Evolutionary conservation across 2,888 invertebrate species (phyloP), one percentile per base, ranked within the genome.

Genomic region (Abscondita cerata): DNA sequence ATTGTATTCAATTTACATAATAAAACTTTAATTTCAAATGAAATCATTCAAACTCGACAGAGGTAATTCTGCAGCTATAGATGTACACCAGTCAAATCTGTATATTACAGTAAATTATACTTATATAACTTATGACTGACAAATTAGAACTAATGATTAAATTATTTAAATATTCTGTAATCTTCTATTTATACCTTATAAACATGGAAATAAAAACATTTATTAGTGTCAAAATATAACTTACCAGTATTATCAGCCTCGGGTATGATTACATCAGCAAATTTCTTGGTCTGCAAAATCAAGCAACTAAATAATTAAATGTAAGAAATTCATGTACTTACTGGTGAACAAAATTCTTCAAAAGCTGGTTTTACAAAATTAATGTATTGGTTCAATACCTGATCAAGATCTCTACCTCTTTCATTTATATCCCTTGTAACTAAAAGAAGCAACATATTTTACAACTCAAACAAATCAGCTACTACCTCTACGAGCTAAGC

Each of bases 331-430:
- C 4, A 16, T 52, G 16, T 4, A 85, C 88, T 87, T 83, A 95
- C 95, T 66, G 98, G 98, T 71, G 96, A 86, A 79, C 98, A 98
- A 83, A 98, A 98, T 81, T 98, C 98, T 79, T 99, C 99, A 81
- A 99, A 99, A 1, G 98, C 98, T n/a, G 98, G 98, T 81, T 99
- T 99, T 1, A 99, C 98, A 79, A 92, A 96, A 75, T 92, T 94
- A 89, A 96, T 97, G 81, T 99, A 99, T 78, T 98, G 98, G 75
- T 92, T 92, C 25, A 99, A 85, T 8, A 98, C 96, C 72, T 95
- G 92, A 75, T 98, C 96, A 76, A 99, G 82, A 78, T 96, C 95
- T 38, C 99, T 84, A 0, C 96, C 96, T 66, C 96, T 87, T 81
- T 98, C 97, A 77, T 93, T 93, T 52, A 96, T 97, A 79, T 99